Evolutionary conservation across 2,888 invertebrate species (phyloP).

Genomic region (Phlogophora meticulosa): DNA sequence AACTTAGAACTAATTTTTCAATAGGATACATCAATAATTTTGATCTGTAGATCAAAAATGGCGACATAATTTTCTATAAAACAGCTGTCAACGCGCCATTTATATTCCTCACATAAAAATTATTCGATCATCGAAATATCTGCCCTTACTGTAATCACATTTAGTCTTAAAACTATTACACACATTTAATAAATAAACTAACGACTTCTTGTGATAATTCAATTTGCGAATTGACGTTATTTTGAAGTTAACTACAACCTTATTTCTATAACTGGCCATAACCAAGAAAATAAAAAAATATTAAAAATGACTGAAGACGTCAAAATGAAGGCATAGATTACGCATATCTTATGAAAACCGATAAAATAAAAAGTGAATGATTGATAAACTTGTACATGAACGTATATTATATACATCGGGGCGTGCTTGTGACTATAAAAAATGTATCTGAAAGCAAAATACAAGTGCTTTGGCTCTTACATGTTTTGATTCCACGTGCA

Average conservation of each 20-base stretch:
- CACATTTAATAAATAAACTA: no score
- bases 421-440: slow-evolving; percentile 39
- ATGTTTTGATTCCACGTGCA: slow-evolving; percentile 48
- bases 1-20: no score
- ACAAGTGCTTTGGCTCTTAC: slow-evolving; percentile 44
- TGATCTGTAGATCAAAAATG: no score
- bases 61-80: no score
- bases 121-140: no score
- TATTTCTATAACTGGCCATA: slow-evolving; percentile 50
- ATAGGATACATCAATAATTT: no score
- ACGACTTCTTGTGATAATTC: neutral
- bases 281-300: slow-evolving; percentile 40
- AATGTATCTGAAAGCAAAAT: slow-evolving; percentile 59
- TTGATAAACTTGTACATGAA: slow-evolving; percentile 56
- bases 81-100: no score
- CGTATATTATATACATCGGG: slow-evolving; percentile 40
- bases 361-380: slow-evolving; percentile 54
- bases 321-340: slow-evolving; percentile 53
- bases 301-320: slow-evolving; percentile 55
- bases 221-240: neutral
- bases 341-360: slow-evolving; percentile 41
- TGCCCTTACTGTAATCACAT: no score
- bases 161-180: no score
- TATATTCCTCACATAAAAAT: no score
- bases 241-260: slow-evolving; percentile 33